phyloP scores from a whole-genome alignment of 2,888 invertebrate genomes.

The Spatulosminthurus flaviceps region DNA sequence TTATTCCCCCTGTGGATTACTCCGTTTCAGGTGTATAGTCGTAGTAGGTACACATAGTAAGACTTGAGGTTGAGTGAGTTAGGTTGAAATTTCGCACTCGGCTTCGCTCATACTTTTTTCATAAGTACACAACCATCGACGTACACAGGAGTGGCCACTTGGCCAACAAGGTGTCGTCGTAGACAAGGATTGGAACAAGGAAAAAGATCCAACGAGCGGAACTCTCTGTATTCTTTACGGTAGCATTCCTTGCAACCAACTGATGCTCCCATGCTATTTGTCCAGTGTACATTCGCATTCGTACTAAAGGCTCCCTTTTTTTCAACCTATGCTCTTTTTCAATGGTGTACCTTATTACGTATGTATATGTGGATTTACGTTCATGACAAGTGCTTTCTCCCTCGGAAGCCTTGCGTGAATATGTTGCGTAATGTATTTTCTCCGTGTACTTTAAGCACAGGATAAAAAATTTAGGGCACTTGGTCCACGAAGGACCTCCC shows the following conservation, averaged over 20 bases:
- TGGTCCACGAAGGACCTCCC: too few relatives aligned
- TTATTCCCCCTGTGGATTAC: too few relatives aligned
- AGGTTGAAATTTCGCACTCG: slow-evolving; percentile 5
- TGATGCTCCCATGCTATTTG: not conserved
- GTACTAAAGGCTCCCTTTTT: too few relatives aligned
- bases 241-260: not conserved
- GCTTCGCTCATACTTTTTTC: not conserved
- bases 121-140: not conserved
- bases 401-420: too few relatives aligned
- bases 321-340: too few relatives aligned
- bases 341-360: too few relatives aligned
- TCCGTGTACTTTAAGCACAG: too few relatives aligned
- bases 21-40: not conserved
- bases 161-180: slow-evolving; percentile 14
- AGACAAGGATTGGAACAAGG: not conserved
- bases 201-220: not conserved
- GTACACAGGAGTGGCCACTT: not conserved
- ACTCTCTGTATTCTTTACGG: not conserved
- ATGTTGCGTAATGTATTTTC: too few relatives aligned
- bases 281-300: too few relatives aligned
- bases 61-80: not conserved
- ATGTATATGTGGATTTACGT: too few relatives aligned
- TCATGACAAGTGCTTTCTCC: too few relatives aligned
- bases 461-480: too few relatives aligned
- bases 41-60: not conserved